Conservation (phyloP, 2,113 vertebrate genomes). For the Melospiza melodia region DNA sequence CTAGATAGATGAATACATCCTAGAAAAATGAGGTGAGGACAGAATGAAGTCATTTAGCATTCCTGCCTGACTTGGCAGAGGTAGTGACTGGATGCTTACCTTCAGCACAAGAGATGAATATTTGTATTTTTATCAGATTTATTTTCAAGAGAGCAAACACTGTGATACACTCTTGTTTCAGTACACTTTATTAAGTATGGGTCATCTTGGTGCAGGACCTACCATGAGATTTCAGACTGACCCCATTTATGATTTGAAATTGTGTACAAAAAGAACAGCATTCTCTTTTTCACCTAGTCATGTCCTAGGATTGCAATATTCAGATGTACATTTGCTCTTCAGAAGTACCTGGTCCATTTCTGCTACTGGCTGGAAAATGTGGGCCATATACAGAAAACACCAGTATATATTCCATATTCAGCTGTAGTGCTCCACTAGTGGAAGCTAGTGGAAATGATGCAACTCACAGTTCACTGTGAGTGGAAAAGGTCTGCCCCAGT, state of each 20-base stretch:
- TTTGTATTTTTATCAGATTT: conserved; percentile 45
- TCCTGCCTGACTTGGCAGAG: conserved; percentile 39
- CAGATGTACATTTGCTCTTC: not conserved
- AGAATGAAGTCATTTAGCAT: not conserved
- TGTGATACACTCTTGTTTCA: conserved; percentile 52
- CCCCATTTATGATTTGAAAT: conserved; percentile 36
- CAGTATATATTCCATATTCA: not conserved
- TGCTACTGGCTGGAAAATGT: not conserved
- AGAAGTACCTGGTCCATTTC: not conserved
- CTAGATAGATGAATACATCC: not conserved
- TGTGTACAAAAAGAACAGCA: not conserved
- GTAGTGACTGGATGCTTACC: conserved; percentile 15
- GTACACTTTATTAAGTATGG: conserved; percentile 39
- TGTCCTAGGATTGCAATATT: conserved; percentile 3
- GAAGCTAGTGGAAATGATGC: not conserved
- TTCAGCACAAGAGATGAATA: not conserved
- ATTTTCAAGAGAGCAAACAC: conserved; percentile 32
- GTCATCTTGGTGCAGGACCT: not conserved
- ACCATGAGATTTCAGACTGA: not conserved
- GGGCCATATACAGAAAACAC: not conserved
- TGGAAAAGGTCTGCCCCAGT: not conserved
- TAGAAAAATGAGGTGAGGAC: not conserved
- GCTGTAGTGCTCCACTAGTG: not conserved
- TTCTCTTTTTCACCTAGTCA: not conserved
- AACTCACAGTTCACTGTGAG: not conserved